Base-by-base conservation (phyloP, 2,888 invertebrate genomes). In the Dysmachus trigonus region DNA sequence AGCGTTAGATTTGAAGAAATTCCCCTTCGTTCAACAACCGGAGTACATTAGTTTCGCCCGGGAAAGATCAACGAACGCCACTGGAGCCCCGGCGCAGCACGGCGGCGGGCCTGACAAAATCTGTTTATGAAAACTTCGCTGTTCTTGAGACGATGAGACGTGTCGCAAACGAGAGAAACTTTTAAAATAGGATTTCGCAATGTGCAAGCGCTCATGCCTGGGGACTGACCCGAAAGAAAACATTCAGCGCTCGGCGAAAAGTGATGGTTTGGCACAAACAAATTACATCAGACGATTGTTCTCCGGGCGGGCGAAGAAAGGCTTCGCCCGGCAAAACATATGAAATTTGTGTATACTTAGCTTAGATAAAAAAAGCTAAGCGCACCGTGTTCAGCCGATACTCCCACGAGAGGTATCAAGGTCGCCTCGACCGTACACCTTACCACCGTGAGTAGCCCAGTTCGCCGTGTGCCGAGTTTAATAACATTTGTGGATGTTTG, bases 161-260 rank as follows among this genome's bases (percentile, higher is more conserved):
- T 53, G 81, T 81, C 35, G 81, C 81, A 81, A 81, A 62, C 81
- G 81, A 35, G 81, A 35, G 81, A 81, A 81, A 53, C 62, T 22
- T 81, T 81, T 53, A 81, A 81, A 35, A 33, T 81, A 81, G 81
- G 81, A 81, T 81, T 81, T 81, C 81, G 53, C 81, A 81, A 81
- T 51, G 31, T 51, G 47, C 79, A 13, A 27, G 2, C 8, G 81
- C 33, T 51, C 81, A 81, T 33, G 62, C 22, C 33, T 62, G 62
- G 18, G 62, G 62, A 81, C 62, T 62, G 22, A 62, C n/a, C 53
- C 81, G 53, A 81, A 81, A 53, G 81, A 81, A 81, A 53, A 62
- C 81, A 81, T 53, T 33, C 22, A 62, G 53, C 22, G 35, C 62
- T 51, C 62, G 62, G 22, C 22, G 27, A 62, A 81, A 81, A 81